phyloP scores from a whole-genome alignment of 2,888 invertebrate species.

The Caradrina clavipalpis region DNA sequence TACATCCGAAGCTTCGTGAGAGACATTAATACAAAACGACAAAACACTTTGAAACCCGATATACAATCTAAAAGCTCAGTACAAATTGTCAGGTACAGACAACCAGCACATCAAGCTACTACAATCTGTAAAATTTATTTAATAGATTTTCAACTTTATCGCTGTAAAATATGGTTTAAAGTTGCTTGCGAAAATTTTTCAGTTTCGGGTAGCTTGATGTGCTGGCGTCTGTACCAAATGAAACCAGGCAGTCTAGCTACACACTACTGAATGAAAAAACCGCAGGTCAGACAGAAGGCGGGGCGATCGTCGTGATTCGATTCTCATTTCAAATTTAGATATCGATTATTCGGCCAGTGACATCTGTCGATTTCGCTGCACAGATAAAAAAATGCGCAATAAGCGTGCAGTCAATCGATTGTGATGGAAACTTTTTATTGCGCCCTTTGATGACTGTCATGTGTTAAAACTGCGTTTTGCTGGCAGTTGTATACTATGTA shows the following conservation, averaged over 20 bases:
- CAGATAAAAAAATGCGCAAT: slow-evolving; percentile 9
- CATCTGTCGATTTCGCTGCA: slow-evolving; percentile 7
- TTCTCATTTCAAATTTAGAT: slow-evolving; percentile 14
- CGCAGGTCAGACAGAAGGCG: neutral
- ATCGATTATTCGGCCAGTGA: slow-evolving; percentile 23
- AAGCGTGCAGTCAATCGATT: neutral
- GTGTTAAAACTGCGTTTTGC: neutral
- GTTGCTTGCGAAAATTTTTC: too few relatives aligned
- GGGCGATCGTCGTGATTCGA: neutral
- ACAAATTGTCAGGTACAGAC: neutral
- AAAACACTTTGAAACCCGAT: neutral
- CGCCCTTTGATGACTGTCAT: slow-evolving; percentile 8
- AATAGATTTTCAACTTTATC: too few relatives aligned
- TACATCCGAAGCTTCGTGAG: neutral
- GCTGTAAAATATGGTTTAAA: too few relatives aligned
- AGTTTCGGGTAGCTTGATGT: too few relatives aligned
- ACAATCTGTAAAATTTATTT: too few relatives aligned
- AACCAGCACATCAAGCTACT: too few relatives aligned
- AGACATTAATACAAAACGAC: neutral
- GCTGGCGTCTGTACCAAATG: too few relatives aligned
- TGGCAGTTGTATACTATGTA: too few relatives aligned
- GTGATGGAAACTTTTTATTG: neutral
- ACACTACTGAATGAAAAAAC: neutral
- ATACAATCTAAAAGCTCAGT: neutral
- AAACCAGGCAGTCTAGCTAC: neutral